Evolutionary conservation across 1,140 invertebrate species (phyloP), one percentile per base, ranked within the genome.

Genomic region (Magallana gigas): DNA sequence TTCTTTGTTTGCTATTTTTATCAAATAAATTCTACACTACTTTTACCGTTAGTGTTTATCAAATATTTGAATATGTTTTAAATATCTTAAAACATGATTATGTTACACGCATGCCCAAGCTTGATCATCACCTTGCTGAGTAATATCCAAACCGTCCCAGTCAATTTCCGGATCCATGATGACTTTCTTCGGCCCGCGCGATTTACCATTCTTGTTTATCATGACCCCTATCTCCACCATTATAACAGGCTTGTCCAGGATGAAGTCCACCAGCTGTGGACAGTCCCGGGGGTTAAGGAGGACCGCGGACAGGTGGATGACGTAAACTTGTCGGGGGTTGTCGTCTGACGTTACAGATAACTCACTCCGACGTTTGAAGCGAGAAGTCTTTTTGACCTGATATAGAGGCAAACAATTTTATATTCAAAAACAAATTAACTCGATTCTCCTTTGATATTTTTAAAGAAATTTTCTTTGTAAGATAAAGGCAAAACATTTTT

Each of bases 61-160:
- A 48, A 48, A 48, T 2, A 48, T 48, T 48, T 48, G 3, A 4
- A 48, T 5, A 48, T 48, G 36, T 48, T 48, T 48, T 48, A 48
- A 48, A 48, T 48, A 48, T 48, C 36, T 4, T 48, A 48, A 48
- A 4, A 4, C 2, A 48, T 48, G 36, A 4, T 48, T 48, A 48
- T 48, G 5, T 48, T 48, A 48, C 36, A 48, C 5, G 36, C 36
- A 48, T 48, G 36, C 36, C 36, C 36, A 4, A 5, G 36, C 36
- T 48, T n/a, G 48, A 12, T 14, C 11, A 5, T 56, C 8, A 82
- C 80, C 80, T 82, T 82, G 80, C 9, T 82, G 48, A 56, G 57
- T 82, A 57, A 82, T 82, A 57, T 82, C 80, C 80, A 82, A 8
- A 56, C 80, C 80, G 57, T 82, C 80, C 80, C 80, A 82, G 80